Evolutionary conservation across 1,140 invertebrate species (phyloP), one percentile per base, ranked within the genome.

Genomic region (Apis dorsata): DNA sequence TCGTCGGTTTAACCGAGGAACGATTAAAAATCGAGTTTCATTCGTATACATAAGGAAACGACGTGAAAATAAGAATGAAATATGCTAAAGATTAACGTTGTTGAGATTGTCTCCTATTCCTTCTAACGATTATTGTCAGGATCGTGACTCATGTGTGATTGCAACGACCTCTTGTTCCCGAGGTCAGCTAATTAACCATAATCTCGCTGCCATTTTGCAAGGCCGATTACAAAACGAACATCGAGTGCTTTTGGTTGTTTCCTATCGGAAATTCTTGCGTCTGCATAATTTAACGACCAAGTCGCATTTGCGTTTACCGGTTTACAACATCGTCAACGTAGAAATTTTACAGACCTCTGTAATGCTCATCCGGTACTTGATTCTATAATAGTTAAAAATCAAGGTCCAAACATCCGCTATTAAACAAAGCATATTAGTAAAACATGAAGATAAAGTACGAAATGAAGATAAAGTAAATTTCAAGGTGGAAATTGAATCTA

Each of bases 141-240:
- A 75, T 63, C 73, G 77, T 83, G 84, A 86, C 81, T 79, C 55
- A 28, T 55, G 59, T 66, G 77, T 74, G 84, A 84, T 66, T 79
- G 5, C 51, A 49, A 55, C 28, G 63, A 85, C 60, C 78, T 69
- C 70, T 84, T 79, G 83, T 85, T 87, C 75, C 63, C 72, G 83
- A 71, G 90, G 88, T 91, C 86, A 87, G 84, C 76, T 90, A 90
- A 91, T 91, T 91, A 90, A 86, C 83, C 82, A 85, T 86, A 85
- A 85, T 89, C 79, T 44, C 63, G 68, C 79, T 81, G 86, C 79
- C 84, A 86, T 79, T 88, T 91, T 91, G 85, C 86, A 75, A 87
- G 83, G 66, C 78, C 79, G 86, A 90, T 91, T 91, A 88, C 88
- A 83, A 81, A 90, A 85, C 74, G 78, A 75, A 65, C 82, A 80